Evolutionary conservation across 2,797 vertebrate species (phyloP).

Genomic region (Falco berigora): DNA sequence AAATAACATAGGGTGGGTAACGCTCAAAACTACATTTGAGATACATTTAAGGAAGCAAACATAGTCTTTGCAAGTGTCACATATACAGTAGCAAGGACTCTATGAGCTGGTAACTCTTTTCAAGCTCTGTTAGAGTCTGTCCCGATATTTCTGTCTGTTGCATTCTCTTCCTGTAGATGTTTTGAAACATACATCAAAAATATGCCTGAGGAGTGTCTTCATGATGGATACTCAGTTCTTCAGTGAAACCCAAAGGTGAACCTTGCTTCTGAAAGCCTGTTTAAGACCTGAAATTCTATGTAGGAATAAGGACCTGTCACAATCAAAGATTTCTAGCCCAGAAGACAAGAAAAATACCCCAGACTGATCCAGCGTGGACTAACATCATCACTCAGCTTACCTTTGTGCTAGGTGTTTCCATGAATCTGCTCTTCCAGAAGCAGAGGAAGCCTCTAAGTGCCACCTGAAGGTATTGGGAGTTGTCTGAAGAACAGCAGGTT

Average conservation of each 20-base stretch:
- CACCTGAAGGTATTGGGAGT: neutral
- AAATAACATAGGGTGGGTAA: accelerated
- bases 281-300: neutral
- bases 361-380: neutral
- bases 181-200: neutral
- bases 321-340: neutral
- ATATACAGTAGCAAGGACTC: neutral
- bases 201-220: neutral
- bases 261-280: neutral
- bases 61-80: neutral
- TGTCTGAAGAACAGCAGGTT: neutral
- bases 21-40: neutral
- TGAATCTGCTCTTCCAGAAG: neutral
- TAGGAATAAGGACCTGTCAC: neutral
- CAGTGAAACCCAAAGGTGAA: neutral
- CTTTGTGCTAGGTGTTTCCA: neutral
- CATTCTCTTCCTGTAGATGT: neutral
- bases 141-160: neutral
- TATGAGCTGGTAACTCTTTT: neutral
- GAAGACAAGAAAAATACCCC: neutral
- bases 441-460: neutral
- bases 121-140: neutral
- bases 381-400: neutral
- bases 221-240: neutral
- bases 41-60: neutral